phyloP scores from a whole-genome alignment of 2,888 invertebrate species.

The Neoscelio sp. region DNA sequence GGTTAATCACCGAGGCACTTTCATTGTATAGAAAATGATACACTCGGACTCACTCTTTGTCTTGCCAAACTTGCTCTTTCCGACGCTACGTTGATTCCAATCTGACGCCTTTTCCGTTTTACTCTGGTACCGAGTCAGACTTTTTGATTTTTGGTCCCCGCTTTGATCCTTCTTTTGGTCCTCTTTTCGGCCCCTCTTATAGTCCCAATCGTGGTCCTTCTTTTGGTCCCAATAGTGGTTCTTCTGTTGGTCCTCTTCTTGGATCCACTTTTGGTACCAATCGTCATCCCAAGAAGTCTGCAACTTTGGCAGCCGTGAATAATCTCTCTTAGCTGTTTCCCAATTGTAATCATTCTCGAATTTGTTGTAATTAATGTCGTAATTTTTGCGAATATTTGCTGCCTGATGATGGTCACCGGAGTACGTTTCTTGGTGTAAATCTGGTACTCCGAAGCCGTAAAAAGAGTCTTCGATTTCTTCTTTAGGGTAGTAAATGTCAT shows the following conservation, averaged over 20 bases:
- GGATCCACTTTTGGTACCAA: too few species aligned
- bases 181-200: too few species aligned
- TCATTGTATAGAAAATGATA: slow-evolving; percentile 14
- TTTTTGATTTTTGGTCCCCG: background rate
- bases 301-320: slow-evolving; percentile 5
- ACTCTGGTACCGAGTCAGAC: background rate
- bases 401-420: slow-evolving; percentile 2
- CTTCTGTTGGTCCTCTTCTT: too few species aligned
- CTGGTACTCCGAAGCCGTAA: slow-evolving; percentile 1
- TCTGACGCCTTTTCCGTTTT: background rate
- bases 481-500: slow-evolving; percentile 12
- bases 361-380: slow-evolving; percentile 20
- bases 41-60: slow-evolving; percentile 40
- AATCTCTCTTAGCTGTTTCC: slow-evolving; percentile 17
- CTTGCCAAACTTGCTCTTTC: slow-evolving; percentile 27
- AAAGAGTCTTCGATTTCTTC: slow-evolving; percentile 9
- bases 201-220: too few species aligned
- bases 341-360: background rate
- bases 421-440: slow-evolving; percentile 1
- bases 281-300: background rate
- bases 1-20: slow-evolving; percentile 41
- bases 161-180: too few species aligned
- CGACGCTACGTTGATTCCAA: slow-evolving; percentile 22
- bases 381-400: slow-evolving; percentile 21
- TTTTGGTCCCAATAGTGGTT: too few species aligned